Conservation (phyloP, 2,113 vertebrate species). For the Empidonax alnorum region DNA sequence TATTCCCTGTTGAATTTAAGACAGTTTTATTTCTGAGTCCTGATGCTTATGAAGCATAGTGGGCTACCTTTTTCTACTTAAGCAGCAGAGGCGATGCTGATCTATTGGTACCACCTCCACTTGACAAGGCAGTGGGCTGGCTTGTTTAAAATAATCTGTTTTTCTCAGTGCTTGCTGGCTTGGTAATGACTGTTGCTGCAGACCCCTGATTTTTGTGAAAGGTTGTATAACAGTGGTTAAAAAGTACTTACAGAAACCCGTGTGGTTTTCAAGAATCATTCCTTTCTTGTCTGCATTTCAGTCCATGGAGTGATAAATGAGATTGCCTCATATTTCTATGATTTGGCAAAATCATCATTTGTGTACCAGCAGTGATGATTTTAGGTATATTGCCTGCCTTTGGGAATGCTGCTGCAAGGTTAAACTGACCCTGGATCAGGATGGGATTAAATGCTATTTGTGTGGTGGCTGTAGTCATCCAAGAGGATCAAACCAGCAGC, state of each 20-base stretch:
- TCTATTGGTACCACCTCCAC: background rate
- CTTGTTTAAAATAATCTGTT: background rate
- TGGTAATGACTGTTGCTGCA: background rate
- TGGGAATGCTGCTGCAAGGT: background rate
- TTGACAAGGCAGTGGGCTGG: background rate
- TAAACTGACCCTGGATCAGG: background rate
- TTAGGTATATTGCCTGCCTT: background rate
- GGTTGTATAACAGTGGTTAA: background rate
- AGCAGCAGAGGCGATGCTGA: background rate
- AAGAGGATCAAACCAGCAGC: background rate
- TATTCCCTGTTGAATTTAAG: background rate
- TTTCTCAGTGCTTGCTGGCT: background rate
- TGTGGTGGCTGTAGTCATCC: background rate
- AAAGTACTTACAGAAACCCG: background rate
- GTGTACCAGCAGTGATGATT: background rate
- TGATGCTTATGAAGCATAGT: background rate
- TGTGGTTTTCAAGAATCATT: background rate
- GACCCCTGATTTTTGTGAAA: background rate
- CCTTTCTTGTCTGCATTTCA: background rate
- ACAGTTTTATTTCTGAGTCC: background rate
- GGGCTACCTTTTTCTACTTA: background rate
- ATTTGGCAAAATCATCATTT: fast-evolving
- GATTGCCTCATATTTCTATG: background rate
- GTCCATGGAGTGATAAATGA: background rate
- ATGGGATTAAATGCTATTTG: background rate